Evolutionary conservation across 2,113 vertebrate species (phyloP).

Genomic region (Nesoenas mayeri): DNA sequence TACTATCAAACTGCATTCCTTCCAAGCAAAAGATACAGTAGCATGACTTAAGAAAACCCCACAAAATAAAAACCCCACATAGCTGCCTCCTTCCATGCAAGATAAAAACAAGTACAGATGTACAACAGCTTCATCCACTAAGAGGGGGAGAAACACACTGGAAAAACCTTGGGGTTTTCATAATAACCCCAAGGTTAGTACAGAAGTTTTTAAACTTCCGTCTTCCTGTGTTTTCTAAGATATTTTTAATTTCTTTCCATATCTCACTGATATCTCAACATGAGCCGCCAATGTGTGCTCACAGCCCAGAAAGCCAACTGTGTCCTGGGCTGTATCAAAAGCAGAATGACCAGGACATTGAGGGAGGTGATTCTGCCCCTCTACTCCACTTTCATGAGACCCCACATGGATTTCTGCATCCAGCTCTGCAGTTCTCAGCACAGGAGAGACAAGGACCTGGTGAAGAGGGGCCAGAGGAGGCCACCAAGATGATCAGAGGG

Average conservation of each 20-base stretch:
- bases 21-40: conserved; percentile 3
- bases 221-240: background rate
- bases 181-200: background rate
- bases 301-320: too few species aligned
- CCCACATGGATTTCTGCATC: too few species aligned
- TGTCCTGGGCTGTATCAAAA: too few species aligned
- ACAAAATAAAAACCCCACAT: background rate
- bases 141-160: background rate
- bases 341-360: too few species aligned
- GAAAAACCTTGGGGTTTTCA: background rate
- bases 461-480: too few species aligned
- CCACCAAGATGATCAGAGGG: too few species aligned
- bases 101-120: background rate
- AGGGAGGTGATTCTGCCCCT: too few species aligned
- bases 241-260: background rate
- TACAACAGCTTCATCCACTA: background rate
- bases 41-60: background rate
- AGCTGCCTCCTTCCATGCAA: background rate
- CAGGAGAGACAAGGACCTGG: too few species aligned
- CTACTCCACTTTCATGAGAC: too few species aligned
- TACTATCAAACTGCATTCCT: background rate
- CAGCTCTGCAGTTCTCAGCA: too few species aligned
- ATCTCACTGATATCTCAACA: too few species aligned
- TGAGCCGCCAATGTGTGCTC: too few species aligned
- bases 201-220: background rate